Conservation (phyloP, 1,140 invertebrate species). For the Ceratina japonica region DNA sequence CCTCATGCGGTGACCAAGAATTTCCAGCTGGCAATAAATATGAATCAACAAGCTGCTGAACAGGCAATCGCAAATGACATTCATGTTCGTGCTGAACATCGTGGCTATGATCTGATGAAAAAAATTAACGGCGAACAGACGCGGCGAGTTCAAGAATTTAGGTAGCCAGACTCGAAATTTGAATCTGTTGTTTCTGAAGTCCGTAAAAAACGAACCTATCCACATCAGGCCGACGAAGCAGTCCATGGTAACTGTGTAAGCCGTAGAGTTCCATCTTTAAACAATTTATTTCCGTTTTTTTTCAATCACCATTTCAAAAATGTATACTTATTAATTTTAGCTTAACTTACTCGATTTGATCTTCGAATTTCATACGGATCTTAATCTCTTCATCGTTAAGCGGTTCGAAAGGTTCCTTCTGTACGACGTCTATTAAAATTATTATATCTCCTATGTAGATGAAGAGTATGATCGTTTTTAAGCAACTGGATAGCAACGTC, state of each 20-base stretch:
- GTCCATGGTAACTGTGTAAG: background rate
- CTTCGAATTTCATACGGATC: constrained; percentile 50
- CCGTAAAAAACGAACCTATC: background rate
- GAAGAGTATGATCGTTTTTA: constrained; percentile 44
- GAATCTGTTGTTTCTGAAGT: background rate
- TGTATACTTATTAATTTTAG: too few relatives aligned
- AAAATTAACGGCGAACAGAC: constrained; percentile 39
- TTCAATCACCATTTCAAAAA: background rate
- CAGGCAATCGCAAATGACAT: constrained; percentile 49
- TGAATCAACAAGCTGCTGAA: constrained; percentile 54
- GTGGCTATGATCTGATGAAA: constrained; percentile 44
- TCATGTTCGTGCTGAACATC: constrained; percentile 6
- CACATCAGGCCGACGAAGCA: too few relatives aligned
- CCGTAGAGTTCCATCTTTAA: constrained; percentile 38
- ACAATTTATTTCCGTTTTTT: constrained; percentile 1
- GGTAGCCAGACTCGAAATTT: constrained; percentile 52
- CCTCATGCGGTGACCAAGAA: constrained; percentile 51
- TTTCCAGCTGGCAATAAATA: constrained; percentile 53
- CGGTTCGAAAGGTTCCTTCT: constrained; percentile 36
- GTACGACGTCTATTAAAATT: constrained; percentile 19
- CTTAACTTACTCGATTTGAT: constrained; percentile 37
- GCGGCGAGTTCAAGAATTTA: constrained; percentile 16
- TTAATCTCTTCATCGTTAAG: constrained; percentile 32
- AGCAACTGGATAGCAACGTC: constrained; percentile 31
- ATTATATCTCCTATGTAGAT: constrained; percentile 37